These are phyloP conservation scores for Philotrypesis tridentata DNA, from an alignment of 1,140 invertebrate genomes.

Conservation along the genomic window DNA sequence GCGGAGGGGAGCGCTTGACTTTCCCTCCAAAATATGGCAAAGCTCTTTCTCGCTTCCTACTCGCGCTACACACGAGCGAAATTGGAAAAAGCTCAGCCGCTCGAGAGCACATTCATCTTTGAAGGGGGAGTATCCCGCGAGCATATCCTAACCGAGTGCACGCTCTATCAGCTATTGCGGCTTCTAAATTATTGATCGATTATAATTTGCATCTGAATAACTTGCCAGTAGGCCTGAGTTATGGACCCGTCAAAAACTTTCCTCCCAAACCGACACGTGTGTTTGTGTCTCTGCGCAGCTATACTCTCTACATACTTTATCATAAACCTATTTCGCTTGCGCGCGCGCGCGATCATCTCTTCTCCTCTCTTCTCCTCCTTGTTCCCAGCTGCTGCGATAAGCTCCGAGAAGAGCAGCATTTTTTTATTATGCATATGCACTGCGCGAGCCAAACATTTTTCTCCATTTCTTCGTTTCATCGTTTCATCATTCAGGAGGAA, in stretches of 20 bases:
- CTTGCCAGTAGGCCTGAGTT: conserved; percentile 24
- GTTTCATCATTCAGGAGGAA: no score
- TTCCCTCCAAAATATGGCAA: neutral
- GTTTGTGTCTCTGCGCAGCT: neutral
- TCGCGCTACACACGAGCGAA: neutral
- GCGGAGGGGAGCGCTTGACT: neutral
- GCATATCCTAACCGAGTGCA: neutral
- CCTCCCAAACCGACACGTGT: neutral
- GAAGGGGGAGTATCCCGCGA: neutral
- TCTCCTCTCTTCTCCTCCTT: no score
- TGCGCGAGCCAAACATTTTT: no score
- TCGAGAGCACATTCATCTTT: conserved; percentile 16
- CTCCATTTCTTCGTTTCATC: no score
- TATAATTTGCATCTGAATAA: conserved; percentile 46
- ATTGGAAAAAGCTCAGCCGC: neutral
- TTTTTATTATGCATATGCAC: no score
- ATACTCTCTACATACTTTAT: no score
- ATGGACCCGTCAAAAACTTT: conserved; percentile 42
- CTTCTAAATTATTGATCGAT: conserved; percentile 44
- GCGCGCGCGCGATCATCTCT: no score
- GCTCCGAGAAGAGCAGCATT: no score
- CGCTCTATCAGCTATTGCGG: neutral
- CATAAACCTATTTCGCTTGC: no score
- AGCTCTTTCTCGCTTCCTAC: neutral
- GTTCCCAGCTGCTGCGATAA: no score